A percentile compares a stretch with the other conserved stretches of the same genome.
phyloP scores from a whole-genome alignment of 2,888 invertebrate genomes.

The Apamea sordens region DNA sequence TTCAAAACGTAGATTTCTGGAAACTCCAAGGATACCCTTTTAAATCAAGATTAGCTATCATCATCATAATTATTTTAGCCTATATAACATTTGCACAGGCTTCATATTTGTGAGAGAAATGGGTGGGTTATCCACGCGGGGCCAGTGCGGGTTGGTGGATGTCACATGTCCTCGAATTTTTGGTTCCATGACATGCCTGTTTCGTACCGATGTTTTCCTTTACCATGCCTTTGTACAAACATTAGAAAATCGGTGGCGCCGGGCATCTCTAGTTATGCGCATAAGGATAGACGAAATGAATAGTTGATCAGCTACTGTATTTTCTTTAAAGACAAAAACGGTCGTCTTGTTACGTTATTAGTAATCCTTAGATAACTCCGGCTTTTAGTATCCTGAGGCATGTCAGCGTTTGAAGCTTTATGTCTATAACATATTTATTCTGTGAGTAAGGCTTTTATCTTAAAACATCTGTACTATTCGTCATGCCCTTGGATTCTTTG shows the following conservation, averaged over 20 bases:
- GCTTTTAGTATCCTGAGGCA: neutral
- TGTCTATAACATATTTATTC: neutral
- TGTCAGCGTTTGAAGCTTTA: slow-evolving; percentile 1
- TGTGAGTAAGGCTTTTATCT: slow-evolving; percentile 8
- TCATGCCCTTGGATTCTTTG: slow-evolving; percentile 23
- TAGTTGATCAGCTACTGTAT: neutral
- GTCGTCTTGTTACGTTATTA: neutral
- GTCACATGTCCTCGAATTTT: no score
- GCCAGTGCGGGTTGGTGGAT: neutral
- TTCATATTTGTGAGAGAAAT: neutral
- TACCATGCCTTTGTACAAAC: neutral
- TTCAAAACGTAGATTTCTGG: neutral
- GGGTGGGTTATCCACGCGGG: neutral
- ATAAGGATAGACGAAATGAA: neutral
- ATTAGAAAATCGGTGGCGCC: neutral
- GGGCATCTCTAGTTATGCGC: no score
- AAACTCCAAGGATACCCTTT: neutral
- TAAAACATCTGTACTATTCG: slow-evolving; percentile 34
- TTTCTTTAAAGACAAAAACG: neutral
- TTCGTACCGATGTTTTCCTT: neutral
- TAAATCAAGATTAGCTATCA: no score
- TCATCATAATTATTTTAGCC: no score
- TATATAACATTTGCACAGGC: neutral
- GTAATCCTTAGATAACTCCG: neutral
- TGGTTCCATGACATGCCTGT: neutral